A percentile compares a stretch with the other conserved stretches of the same genome.
Evolutionary conservation across 2,113 vertebrate genomes (phyloP).

Genomic region (Cephalopholis sonnerati): DNA sequence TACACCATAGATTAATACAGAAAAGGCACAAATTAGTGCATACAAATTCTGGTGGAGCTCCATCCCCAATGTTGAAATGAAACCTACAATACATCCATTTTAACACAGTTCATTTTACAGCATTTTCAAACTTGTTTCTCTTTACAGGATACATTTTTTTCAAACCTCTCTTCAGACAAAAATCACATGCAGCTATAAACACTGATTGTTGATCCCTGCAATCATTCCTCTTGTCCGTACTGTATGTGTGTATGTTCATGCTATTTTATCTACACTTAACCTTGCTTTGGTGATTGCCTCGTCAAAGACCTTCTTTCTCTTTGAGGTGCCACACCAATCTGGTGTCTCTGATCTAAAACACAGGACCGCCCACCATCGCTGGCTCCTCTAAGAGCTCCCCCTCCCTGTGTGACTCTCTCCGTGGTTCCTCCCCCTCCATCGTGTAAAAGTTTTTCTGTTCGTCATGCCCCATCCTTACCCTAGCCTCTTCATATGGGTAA

Average conservation of each 20-base stretch:
- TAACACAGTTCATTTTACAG: too few relatives aligned
- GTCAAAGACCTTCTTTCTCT: background rate
- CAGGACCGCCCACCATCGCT: background rate
- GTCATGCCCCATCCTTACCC: constrained; percentile 9
- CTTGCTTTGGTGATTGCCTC: background rate
- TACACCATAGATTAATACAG: too few relatives aligned
- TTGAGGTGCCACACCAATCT: background rate
- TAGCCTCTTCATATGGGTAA: constrained; percentile 13
- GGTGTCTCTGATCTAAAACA: background rate
- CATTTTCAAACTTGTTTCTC: background rate
- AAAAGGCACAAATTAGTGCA: too few relatives aligned
- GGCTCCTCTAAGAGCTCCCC: background rate
- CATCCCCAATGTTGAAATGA: too few relatives aligned
- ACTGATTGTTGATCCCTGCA: background rate
- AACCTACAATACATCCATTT: too few relatives aligned
- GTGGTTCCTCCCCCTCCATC: background rate
- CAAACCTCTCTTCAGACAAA: background rate
- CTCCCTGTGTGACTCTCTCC: background rate
- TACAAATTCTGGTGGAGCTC: too few relatives aligned
- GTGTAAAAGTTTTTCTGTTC: background rate
- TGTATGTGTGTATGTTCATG: background rate
- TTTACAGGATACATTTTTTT: background rate
- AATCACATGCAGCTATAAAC: background rate
- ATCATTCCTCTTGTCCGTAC: background rate
- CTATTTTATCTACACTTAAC: background rate